Conservation (phyloP, 2,797 vertebrate species). For the Odontamblyopus rebecca region DNA sequence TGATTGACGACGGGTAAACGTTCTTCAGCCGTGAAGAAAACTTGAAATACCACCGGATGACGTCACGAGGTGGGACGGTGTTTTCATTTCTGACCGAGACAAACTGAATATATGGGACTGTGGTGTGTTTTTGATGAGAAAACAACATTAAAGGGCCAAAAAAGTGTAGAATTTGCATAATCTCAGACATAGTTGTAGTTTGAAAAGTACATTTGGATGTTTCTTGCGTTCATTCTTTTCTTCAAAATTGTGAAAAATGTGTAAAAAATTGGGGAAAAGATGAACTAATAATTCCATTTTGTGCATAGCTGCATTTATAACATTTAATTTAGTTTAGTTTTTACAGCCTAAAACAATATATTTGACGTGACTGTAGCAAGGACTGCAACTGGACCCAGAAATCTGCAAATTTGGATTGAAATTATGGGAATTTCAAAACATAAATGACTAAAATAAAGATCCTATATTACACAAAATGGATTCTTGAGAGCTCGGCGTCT, state of each 20-base stretch:
- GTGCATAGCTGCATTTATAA: too few relatives aligned
- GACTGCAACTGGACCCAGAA: background rate
- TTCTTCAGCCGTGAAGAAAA: too few relatives aligned
- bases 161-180: background rate
- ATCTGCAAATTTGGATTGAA: background rate
- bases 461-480: too few relatives aligned
- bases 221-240: too few relatives aligned
- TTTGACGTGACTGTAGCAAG: background rate
- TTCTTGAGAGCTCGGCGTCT: constrained; percentile 16
- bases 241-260: background rate
- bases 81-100: too few relatives aligned
- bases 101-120: too few relatives aligned
- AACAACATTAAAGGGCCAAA: background rate
- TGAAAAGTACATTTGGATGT: too few relatives aligned
- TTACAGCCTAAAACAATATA: background rate
- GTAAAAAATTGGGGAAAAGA: background rate
- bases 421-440: background rate
- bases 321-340: background rate
- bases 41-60: too few relatives aligned
- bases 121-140: background rate
- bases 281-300: background rate
- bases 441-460: background rate
- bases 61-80: too few relatives aligned
- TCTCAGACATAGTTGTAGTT: background rate
- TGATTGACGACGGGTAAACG: too few relatives aligned